Percentiles rank a stretch among this genome's conserved stretches.
Evolutionary conservation across 1,140 invertebrate species (phyloP).

Genomic region (Drosophila gunungcola): DNA sequence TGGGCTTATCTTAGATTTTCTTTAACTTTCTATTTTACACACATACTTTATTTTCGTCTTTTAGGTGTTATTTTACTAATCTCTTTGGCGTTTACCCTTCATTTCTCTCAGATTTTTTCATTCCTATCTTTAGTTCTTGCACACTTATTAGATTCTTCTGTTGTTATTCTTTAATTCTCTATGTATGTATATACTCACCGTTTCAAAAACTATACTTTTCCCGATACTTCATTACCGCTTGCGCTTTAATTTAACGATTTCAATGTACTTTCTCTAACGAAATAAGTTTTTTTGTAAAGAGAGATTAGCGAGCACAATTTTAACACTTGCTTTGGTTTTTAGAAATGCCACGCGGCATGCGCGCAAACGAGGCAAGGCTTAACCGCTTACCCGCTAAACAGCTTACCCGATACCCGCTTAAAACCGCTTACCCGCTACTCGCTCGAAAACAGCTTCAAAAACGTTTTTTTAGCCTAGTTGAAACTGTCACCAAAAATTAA

Average conservation of each 20-base stretch:
- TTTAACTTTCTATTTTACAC: not conserved
- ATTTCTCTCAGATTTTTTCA: not conserved
- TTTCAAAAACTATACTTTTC: not conserved
- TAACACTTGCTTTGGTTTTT: slow-evolving; percentile 69
- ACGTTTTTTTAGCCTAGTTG: slow-evolving; percentile 27
- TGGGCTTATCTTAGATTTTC: not conserved
- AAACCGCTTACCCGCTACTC: slow-evolving; percentile 34
- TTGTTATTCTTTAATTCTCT: not conserved
- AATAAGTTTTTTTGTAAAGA: not conserved
- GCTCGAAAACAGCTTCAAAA: slow-evolving; percentile 9
- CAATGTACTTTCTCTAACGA: not conserved
- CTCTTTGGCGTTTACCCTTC: no score
- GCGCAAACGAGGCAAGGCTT: slow-evolving; percentile 62
- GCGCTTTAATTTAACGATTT: not conserved
- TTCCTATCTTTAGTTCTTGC: not conserved
- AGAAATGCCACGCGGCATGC: slow-evolving; percentile 75
- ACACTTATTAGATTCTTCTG: not conserved
- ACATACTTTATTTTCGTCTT: no score
- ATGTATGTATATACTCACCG: not conserved
- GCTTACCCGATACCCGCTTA: slow-evolving; percentile 17
- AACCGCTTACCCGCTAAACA: slow-evolving; percentile 33
- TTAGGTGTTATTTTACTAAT: no score
- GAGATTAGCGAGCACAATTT: slow-evolving; percentile 19
- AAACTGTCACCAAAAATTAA: slow-evolving; percentile 1
- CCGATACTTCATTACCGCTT: not conserved